Evolutionary conservation across 2,888 invertebrate genomes (phyloP), one percentile per base, ranked within the genome.

Genomic region (Encarsia formosa): DNA sequence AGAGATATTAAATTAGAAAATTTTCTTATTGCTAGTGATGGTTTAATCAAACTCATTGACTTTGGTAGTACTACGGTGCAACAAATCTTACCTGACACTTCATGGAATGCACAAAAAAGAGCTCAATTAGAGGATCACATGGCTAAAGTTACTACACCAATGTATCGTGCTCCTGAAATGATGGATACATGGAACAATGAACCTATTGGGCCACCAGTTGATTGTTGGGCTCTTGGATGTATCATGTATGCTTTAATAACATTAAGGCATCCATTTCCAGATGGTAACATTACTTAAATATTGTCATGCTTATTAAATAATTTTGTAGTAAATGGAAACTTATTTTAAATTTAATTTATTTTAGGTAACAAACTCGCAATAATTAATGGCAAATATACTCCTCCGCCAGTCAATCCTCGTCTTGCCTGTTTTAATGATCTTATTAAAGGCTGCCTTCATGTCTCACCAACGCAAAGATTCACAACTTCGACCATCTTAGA

Each of bases 131-230:
- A 97, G 77, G 98, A 98, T 81, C 92, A 87, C 82, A 77, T 89
- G 78, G 85, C 87, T 38, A 81, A 82, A 66, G 85, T 83, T 65
- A 91, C 92, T 19, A 92, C 92, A 9, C 92, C 92, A 1, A 91
- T 91, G 98, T 99, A 99, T 75, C 81, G 99, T 70, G 91, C 98
- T 1, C 99, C 99, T 24, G 99, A 99, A 80, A 95, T 98, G 87
- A 80, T 98, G 58, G 97, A 98, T 71, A 91, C 96, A 4, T 99
- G 98, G 90, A 92, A 88, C 67, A 96, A 99, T 73, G 87, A 88
- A 69, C 88, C 87, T 57, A 94, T 99, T 61, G 94, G 94, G 50
- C 83, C 89, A 59, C 85, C 89, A 37, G 85, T 88, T 2, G 99
- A 99, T 76, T 81, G 96, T 31, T 99, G 99, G 99, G 97, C 98